Percentiles rank a stretch among this genome's conserved stretches.
These are phyloP conservation scores for Subacronicta megacephala DNA, from an alignment of 2,888 invertebrate genomes.

Conservation along the genomic window DNA sequence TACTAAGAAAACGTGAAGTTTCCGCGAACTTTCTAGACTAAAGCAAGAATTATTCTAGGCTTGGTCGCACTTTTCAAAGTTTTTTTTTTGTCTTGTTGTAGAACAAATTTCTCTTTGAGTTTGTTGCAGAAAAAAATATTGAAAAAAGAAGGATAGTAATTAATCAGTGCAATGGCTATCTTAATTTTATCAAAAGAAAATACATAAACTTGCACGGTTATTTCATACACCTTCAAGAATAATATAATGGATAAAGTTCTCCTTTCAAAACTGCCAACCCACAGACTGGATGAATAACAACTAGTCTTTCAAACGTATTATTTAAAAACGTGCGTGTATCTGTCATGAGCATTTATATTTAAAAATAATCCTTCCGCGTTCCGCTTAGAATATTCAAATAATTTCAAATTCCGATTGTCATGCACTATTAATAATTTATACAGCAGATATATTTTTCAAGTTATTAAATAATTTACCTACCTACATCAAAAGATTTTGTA, in stretches of 20 bases:
- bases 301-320: too few species aligned
- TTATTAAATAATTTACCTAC: too few species aligned
- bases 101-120: slow-evolving; percentile 20
- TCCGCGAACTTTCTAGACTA: slow-evolving; percentile 29
- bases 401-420: slow-evolving; percentile 12
- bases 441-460: too few species aligned
- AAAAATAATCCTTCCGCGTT: slow-evolving; percentile 26
- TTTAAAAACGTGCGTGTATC: not conserved
- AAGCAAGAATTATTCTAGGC: slow-evolving; percentile 34
- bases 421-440: slow-evolving; percentile 34
- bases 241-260: too few species aligned
- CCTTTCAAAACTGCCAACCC: too few species aligned
- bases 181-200: slow-evolving; percentile 3
- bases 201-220: too few species aligned
- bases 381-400: not conserved
- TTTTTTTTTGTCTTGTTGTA: slow-evolving; percentile 13
- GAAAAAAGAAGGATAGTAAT: slow-evolving; percentile 12
- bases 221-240: too few species aligned
- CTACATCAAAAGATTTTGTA: slow-evolving; percentile 9
- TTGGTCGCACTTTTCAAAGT: slow-evolving; percentile 11
- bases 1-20: slow-evolving; percentile 45
- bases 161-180: slow-evolving; percentile 7
- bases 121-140: slow-evolving; percentile 22
- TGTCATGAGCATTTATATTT: not conserved
- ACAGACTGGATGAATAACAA: too few species aligned